These are phyloP conservation scores for Sialia sialis DNA, from an alignment of 2,113 vertebrate species.

Conservation along the genomic window DNA sequence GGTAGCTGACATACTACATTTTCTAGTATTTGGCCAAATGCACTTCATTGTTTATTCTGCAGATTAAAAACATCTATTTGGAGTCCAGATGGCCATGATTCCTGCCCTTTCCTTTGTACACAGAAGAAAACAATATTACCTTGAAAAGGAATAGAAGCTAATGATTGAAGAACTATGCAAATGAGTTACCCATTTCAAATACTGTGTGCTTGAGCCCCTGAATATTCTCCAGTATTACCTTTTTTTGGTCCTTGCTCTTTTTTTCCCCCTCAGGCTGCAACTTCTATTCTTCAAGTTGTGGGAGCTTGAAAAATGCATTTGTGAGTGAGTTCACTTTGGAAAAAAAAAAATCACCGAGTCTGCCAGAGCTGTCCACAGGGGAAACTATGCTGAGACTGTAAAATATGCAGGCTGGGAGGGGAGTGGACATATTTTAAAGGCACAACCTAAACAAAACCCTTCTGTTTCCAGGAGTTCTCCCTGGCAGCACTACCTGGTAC, in stretches of 20 bases:
- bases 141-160: not conserved
- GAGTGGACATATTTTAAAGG: constrained; percentile 40
- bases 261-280: not conserved
- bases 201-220: not conserved
- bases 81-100: not conserved
- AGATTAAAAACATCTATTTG: not conserved
- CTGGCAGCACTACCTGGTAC: not conserved
- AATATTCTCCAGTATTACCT: rapidly evolving
- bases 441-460: not conserved
- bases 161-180: not conserved
- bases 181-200: not conserved
- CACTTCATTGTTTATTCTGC: not conserved
- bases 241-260: not conserved
- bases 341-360: not conserved
- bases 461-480: not conserved
- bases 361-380: constrained; percentile 10
- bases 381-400: constrained; percentile 45
- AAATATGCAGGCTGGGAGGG: constrained; percentile 31
- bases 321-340: not conserved
- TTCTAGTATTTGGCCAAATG: not conserved
- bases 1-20: not conserved
- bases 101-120: not conserved
- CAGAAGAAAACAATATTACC: not conserved
- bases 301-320: constrained; percentile 18
- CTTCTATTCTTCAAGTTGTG: not conserved